phyloP scores from a whole-genome alignment of 2,888 invertebrate species.

The Uropetala carovei region DNA sequence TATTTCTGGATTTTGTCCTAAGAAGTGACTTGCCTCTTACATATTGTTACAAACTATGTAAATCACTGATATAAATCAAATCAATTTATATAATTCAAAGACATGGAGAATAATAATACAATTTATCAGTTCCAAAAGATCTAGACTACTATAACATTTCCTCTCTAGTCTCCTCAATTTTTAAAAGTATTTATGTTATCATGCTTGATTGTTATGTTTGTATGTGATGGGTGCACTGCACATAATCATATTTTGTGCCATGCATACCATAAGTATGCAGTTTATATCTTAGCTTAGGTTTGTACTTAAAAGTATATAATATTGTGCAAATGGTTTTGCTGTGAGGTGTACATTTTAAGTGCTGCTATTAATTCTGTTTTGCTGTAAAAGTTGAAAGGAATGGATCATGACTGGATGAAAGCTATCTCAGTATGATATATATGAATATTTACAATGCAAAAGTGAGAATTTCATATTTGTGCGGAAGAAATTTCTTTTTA shows the following conservation, averaged over 20 bases:
- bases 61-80: background rate
- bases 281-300: constrained; percentile 53
- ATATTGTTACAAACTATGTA: background rate
- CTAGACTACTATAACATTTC: constrained; percentile 21
- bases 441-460: constrained; percentile 34
- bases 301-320: constrained; percentile 47
- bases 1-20: background rate
- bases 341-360: constrained; percentile 43
- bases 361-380: background rate
- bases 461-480: background rate
- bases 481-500: background rate
- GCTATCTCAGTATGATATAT: background rate
- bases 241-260: background rate
- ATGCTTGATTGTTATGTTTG: constrained; percentile 52
- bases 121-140: constrained; percentile 25
- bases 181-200: constrained; percentile 47
- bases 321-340: constrained; percentile 14
- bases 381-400: background rate
- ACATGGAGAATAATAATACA: constrained; percentile 7
- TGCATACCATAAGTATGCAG: constrained; percentile 20
- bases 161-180: constrained; percentile 53
- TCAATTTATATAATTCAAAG: background rate
- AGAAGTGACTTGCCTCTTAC: background rate
- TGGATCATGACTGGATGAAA: background rate
- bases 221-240: constrained; percentile 22